These are phyloP conservation scores for Cecropterus lyciades DNA, from an alignment of 1,140 invertebrate genomes.

Conservation along the genomic window DNA sequence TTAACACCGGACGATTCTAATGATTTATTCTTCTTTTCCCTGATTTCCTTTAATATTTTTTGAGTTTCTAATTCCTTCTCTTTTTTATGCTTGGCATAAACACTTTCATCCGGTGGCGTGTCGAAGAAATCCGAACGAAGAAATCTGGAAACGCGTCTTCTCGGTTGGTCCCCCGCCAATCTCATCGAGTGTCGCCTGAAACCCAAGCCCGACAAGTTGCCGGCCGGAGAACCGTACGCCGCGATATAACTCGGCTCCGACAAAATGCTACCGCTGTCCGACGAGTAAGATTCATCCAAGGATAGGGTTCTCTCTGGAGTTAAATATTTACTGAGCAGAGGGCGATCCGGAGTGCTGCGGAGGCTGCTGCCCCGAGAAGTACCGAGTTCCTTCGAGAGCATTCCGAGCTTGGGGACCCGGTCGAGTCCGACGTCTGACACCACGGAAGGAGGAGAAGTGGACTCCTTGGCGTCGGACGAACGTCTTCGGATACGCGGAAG, in stretches of 20 bases:
- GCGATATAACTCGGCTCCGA: conserved; percentile 73
- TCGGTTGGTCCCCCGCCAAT: conserved; percentile 64
- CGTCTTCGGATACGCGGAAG: conserved; percentile 59
- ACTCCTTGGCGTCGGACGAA: conserved; percentile 34
- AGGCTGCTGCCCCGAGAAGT: conserved; percentile 41
- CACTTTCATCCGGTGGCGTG: conserved; percentile 88
- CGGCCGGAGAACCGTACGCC: conserved; percentile 57
- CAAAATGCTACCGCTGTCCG: conserved; percentile 64
- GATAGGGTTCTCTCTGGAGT: conserved; percentile 61
- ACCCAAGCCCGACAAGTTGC: conserved; percentile 54
- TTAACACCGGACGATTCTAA: conserved; percentile 55
- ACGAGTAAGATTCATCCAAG: conserved; percentile 64
- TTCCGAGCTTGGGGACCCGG: conserved; percentile 12
- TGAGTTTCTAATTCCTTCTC: conserved; percentile 87
- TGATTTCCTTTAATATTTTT: conserved; percentile 86
- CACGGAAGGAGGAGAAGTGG: conserved; percentile 32
- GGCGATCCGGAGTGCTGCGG: conserved; percentile 79
- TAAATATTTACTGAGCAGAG: conserved; percentile 85
- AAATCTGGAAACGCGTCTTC: conserved; percentile 88
- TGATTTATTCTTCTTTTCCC: conserved; percentile 85
- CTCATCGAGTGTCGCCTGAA: conserved; percentile 76
- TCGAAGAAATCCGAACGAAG: conserved; percentile 92
- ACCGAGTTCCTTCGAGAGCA: conserved; percentile 33
- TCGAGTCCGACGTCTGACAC: conserved; percentile 12
- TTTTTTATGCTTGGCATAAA: conserved; percentile 89